These are phyloP conservation scores for Archivesica marissinica DNA, from an alignment of 1,140 invertebrate species.

Conservation along the genomic window DNA sequence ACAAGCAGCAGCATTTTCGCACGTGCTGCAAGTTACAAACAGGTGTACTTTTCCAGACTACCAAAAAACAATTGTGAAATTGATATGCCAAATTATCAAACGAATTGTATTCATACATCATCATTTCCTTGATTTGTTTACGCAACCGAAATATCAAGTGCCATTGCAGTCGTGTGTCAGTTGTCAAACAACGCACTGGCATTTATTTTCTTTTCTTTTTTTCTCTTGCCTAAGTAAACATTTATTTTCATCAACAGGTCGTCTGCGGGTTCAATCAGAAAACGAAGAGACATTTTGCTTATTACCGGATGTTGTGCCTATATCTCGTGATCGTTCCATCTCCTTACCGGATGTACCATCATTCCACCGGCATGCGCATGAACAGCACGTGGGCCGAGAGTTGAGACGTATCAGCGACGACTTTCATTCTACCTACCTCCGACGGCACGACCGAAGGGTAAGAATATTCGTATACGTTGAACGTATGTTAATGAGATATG, in stretches of 20 bases:
- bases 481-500: no score
- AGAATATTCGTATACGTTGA: no score
- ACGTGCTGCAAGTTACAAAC: neutral
- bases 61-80: no score
- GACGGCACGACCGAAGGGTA: conserved; percentile 7
- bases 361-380: conserved; percentile 21
- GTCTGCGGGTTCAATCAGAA: conserved; percentile 7
- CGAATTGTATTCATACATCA: neutral
- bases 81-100: neutral
- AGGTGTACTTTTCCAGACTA: neutral
- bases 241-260: neutral
- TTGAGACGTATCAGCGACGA: conserved; percentile 57
- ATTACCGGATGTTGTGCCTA: conserved; percentile 59
- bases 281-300: neutral
- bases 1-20: no score
- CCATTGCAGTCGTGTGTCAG: neutral
- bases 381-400: conserved; percentile 49
- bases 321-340: conserved; percentile 51
- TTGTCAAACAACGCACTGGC: neutral
- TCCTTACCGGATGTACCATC: conserved; percentile 56
- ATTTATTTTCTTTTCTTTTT: neutral
- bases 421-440: conserved; percentile 41
- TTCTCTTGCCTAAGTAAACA: neutral
- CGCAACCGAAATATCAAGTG: neutral
- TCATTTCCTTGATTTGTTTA: neutral